Conservation (phyloP, 2,113 vertebrate species). For the Poeciliopsis turrubarensis region DNA sequence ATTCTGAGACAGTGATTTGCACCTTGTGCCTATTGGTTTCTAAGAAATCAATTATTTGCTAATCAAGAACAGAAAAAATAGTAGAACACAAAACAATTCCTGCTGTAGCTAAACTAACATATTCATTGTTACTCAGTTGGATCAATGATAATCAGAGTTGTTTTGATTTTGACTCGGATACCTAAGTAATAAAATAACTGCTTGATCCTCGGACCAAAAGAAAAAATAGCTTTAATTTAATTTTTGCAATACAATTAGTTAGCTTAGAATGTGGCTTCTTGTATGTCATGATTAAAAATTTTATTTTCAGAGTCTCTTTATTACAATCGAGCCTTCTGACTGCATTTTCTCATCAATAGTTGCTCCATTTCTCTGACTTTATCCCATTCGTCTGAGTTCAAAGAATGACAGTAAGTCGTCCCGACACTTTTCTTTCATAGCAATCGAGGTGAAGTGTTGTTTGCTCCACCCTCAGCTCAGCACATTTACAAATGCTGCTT, state of each 20-base stretch:
- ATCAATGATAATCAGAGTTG: no score
- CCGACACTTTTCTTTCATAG: neutral
- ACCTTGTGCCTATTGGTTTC: neutral
- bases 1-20: neutral
- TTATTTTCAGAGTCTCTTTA: slow-evolving; percentile 54
- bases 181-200: no score
- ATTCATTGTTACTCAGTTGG: no score
- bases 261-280: no score
- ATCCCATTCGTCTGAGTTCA: neutral
- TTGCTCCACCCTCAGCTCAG: neutral
- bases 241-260: neutral
- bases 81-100: neutral
- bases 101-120: no score
- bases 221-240: neutral
- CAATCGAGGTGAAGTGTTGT: slow-evolving; percentile 5
- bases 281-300: neutral
- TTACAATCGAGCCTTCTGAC: slow-evolving; percentile 63
- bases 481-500: slow-evolving; percentile 25
- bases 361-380: slow-evolving; percentile 21
- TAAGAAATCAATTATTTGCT: neutral
- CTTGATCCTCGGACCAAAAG: no score
- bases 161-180: no score
- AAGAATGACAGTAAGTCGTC: neutral
- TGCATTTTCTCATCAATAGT: slow-evolving; percentile 22
- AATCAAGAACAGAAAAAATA: neutral